Base-by-base conservation (phyloP, 2,113 vertebrate genomes). In the Delphinus delphis region DNA sequence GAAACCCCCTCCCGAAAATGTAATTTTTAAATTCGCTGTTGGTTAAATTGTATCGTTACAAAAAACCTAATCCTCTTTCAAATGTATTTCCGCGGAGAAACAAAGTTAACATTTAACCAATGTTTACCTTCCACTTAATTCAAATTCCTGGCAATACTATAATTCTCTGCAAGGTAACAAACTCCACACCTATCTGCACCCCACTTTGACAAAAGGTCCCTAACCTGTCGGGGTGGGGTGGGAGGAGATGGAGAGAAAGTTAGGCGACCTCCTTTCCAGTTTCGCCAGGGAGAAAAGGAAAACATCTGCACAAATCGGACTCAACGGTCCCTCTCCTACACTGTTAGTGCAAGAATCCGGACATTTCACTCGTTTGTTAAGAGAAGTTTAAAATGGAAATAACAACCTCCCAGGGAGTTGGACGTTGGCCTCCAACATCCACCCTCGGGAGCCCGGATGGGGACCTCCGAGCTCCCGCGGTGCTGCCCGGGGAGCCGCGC, bases 371-470 rank as follows among this genome's bases (percentile, higher is more conserved):
- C 41, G 2, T 36, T n/a, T 1, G 17, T 5, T 3, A 12, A 25
- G 5, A 18, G 5, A 1, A 33, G 2, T 50, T 6, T 28, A 4
- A 36, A 6, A 15, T 12, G 9, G 1, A 38, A 38, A 25, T 26
- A 62, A 14, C 7, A 65, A 1, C 17, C 28, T 47, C 8, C 11
- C 0, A 4, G 18, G 7, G 25, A 53, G 28, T 0, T 5, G 25
- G 60, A 2, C 50, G 33, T 47, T 13, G 31, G 67, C 73, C 60
- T 62, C 55, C 68, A 8, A 14, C 41, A 13, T 5, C n/a, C 60
- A 36, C 8, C 12, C 58, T 31, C 26, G 18, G 2, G 36, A 6
- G 20, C 26, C 60, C 50, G 4, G 44, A 33, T 21, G 9, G 44
- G 31, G 33, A 60, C 11, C 47, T 4, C 20, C 0, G 33, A 21